Base-by-base conservation (phyloP, 2,113 vertebrate genomes). In the Phylloscopus whistleri region DNA sequence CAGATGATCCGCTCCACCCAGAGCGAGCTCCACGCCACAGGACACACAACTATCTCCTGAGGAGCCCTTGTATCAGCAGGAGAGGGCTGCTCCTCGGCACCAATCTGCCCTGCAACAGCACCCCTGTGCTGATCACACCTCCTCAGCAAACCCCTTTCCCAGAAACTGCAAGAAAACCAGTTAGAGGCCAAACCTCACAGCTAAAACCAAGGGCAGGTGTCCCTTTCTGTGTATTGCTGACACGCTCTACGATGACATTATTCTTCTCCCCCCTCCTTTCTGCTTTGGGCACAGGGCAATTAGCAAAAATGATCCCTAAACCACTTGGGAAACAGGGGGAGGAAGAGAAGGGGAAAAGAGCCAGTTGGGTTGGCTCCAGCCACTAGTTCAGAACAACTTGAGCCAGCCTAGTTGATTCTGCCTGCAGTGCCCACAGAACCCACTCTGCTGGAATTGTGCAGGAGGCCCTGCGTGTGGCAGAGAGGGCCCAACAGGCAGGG, bases 1-100 rank as follows among this genome's bases (percentile, higher is more conserved):
- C 91, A 58, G 81, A 96, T 84, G 87, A 93, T 53, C 66, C 1
- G 89, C 92, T 92, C 90, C 92, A 95, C 94, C 95, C 93, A 87
- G 58, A 44, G 35, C 1, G 10, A 76, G 89, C 89, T 82, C 55
- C 84, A 76, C 73, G 68, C 77, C 91, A 67, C 69, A 74, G 90
- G 64, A 75, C 64, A 86, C 79, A 68, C 60, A 88, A 52, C 59
- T 84, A 85, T 85, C 93, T 87, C n/a, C 1, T 4, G 7, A 74
- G 72, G 56, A 92, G 41, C 17, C 37, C 96, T 3, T 55, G 27
- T 21, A 83, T 49, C 84, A 64, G 44, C 23, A 7, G 0, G 28
- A 43, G 9, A 68, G 52, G 84, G 73, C 39, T n/a, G 68, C 4
- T 49, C 51, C 60, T 37, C 22, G 2, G 52, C 8, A 51, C 83